A percentile compares a stretch with the other conserved stretches of the same genome.
These are phyloP conservation scores for Folsomia manolachei DNA, from an alignment of 2,888 invertebrate genomes.

Conservation along the genomic window DNA sequence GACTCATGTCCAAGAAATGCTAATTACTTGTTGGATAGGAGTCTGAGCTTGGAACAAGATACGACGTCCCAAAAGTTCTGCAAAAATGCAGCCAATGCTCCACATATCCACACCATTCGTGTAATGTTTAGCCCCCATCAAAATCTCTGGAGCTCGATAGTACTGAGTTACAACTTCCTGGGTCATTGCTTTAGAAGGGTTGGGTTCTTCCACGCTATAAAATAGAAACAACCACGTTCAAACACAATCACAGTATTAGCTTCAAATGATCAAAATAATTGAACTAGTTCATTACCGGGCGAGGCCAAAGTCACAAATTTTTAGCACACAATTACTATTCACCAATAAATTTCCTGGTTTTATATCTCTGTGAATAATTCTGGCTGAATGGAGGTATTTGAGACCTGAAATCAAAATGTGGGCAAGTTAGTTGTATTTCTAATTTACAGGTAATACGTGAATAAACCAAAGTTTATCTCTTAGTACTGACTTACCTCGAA, in stretches of 20 bases:
- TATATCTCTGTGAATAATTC: slow-evolving; percentile 97
- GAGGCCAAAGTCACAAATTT: slow-evolving; percentile 99
- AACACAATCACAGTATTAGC: too few species aligned
- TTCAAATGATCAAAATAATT: too few species aligned
- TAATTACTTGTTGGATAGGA: slow-evolving; percentile 84
- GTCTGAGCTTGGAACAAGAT: slow-evolving; percentile 98
- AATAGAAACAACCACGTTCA: too few species aligned
- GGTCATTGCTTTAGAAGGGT: slow-evolving; percentile 92
- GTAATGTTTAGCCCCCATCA: slow-evolving; percentile 98
- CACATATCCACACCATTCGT: slow-evolving; percentile 96
- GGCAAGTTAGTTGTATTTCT: background rate
- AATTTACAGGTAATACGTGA: too few species aligned
- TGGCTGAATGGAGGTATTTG: slow-evolving; percentile 97
- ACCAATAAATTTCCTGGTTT: slow-evolving; percentile 98
- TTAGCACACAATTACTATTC: slow-evolving; percentile 98
- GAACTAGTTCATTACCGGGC: too few species aligned
- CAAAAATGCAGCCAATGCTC: slow-evolving; percentile 99
- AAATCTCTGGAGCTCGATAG: slow-evolving; percentile 96
- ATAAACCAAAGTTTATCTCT: too few species aligned
- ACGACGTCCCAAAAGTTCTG: slow-evolving; percentile 89
- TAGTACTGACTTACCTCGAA: slow-evolving; percentile 74
- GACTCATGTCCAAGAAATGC: background rate
- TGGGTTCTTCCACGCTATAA: slow-evolving; percentile 84
- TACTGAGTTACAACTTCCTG: slow-evolving; percentile 99
- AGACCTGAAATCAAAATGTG: slow-evolving; percentile 65